These are phyloP conservation scores for Coregonus sp. DNA, from an alignment of 2,797 vertebrate genomes.

Conservation along the genomic window DNA sequence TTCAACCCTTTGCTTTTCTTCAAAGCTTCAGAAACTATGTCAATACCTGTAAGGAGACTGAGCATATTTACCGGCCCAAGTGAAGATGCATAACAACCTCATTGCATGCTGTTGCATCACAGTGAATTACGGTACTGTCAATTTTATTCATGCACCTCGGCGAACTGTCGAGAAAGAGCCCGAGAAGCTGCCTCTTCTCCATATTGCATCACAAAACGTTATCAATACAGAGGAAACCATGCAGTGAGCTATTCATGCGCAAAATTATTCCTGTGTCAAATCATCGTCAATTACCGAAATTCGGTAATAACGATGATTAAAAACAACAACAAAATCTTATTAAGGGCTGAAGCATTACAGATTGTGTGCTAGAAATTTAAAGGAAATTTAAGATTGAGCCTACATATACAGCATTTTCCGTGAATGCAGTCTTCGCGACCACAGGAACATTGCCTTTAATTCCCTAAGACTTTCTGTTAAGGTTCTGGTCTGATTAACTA, in stretches of 20 bases:
- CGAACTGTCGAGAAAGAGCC: constrained; percentile 28
- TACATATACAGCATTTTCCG: too few species aligned
- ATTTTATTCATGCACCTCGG: constrained; percentile 48
- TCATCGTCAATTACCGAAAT: neutral
- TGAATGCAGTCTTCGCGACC: too few species aligned
- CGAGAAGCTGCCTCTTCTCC: constrained; percentile 9
- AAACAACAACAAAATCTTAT: neutral
- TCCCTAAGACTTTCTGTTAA: neutral
- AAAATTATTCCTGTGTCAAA: neutral
- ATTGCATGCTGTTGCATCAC: constrained; percentile 71
- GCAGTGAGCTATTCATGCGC: constrained; percentile 21
- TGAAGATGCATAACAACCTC: constrained; percentile 55
- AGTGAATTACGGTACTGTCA: constrained; percentile 54
- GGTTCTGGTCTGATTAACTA: neutral
- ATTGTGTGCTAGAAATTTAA: too few species aligned
- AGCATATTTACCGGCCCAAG: constrained; percentile 57
- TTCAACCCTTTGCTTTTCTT: constrained; percentile 58
- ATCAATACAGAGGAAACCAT: constrained; percentile 8
- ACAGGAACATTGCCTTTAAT: too few species aligned
- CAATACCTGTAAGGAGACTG: constrained; percentile 69
- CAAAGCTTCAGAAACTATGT: constrained; percentile 66
- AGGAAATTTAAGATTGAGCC: too few species aligned
- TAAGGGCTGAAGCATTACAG: too few species aligned
- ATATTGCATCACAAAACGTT: constrained; percentile 25
- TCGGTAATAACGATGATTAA: constrained; percentile 3